phyloP scores from a whole-genome alignment of 2,113 vertebrate species.

The Ranitomeya variabilis region DNA sequence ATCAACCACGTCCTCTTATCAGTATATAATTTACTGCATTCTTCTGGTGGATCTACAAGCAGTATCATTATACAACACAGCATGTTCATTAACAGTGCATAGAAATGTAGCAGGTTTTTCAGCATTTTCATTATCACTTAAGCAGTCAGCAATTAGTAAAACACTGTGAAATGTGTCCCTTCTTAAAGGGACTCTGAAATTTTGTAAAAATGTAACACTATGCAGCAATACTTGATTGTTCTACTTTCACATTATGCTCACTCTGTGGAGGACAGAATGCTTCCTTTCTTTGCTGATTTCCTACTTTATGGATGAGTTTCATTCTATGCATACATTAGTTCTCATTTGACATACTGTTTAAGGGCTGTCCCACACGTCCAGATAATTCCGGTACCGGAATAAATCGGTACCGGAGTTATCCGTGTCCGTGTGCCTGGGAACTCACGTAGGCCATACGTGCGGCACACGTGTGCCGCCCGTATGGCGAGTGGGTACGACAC shows the following conservation, averaged over 20 bases:
- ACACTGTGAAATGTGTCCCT: slow-evolving; percentile 21
- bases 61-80: slow-evolving; percentile 34
- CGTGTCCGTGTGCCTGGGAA: too few species aligned
- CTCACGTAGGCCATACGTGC: too few species aligned
- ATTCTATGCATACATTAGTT: too few species aligned
- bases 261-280: background rate
- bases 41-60: slow-evolving; percentile 16
- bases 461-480: too few species aligned
- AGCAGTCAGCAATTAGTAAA: slow-evolving; percentile 13
- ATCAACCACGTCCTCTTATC: background rate
- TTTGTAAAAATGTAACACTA: background rate
- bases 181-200: background rate
- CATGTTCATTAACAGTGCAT: slow-evolving; percentile 36
- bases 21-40: slow-evolving; percentile 32
- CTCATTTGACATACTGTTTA: background rate
- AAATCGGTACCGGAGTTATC: too few species aligned
- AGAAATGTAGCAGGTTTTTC: slow-evolving; percentile 12
- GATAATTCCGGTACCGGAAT: too few species aligned
- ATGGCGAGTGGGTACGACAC: too few species aligned
- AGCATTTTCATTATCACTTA: slow-evolving; percentile 36
- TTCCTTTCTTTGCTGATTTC: background rate
- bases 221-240: background rate
- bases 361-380: too few species aligned
- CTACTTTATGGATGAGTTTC: background rate
- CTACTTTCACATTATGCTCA: background rate